Percentiles rank a stretch among this genome's conserved stretches.
Conservation (phyloP, 2,113 vertebrate species). For the Mirounga angustirostris region DNA sequence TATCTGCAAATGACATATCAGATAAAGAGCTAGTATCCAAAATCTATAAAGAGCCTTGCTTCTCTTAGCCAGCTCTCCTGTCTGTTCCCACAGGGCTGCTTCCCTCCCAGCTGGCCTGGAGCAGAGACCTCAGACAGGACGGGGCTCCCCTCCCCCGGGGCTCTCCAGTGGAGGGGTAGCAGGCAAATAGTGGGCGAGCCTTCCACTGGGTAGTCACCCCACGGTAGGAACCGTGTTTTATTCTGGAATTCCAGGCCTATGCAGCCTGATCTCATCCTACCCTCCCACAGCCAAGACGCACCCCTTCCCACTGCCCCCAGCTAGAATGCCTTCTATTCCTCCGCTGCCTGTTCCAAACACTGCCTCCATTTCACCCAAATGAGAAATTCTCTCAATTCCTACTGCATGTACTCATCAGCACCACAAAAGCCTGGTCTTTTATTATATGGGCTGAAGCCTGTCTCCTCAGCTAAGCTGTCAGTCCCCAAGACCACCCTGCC, state of each 20-base stretch:
- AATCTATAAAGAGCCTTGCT: background rate
- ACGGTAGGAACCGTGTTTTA: background rate
- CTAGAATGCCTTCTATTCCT: background rate
- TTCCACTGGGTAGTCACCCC: background rate
- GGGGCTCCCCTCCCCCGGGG: no score
- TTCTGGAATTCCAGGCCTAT: background rate
- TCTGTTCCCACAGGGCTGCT: background rate
- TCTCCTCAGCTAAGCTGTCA: background rate
- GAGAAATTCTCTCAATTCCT: background rate
- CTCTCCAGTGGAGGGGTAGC: background rate
- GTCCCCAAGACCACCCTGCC: constrained; percentile 78
- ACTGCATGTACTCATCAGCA: no score
- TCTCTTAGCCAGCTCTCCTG: background rate
- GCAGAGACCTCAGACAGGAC: fast-evolving
- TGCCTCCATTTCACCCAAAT: background rate
- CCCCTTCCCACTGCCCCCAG: background rate
- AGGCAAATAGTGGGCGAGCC: background rate
- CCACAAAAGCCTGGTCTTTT: background rate
- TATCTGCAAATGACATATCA: no score
- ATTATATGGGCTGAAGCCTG: background rate
- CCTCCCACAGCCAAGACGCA: background rate
- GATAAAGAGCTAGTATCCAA: no score
- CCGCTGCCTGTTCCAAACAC: background rate
- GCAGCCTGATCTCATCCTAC: background rate
- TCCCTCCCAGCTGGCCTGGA: background rate